Base-by-base conservation (phyloP, 2,888 invertebrate genomes). In the Mythimna lalbum region DNA sequence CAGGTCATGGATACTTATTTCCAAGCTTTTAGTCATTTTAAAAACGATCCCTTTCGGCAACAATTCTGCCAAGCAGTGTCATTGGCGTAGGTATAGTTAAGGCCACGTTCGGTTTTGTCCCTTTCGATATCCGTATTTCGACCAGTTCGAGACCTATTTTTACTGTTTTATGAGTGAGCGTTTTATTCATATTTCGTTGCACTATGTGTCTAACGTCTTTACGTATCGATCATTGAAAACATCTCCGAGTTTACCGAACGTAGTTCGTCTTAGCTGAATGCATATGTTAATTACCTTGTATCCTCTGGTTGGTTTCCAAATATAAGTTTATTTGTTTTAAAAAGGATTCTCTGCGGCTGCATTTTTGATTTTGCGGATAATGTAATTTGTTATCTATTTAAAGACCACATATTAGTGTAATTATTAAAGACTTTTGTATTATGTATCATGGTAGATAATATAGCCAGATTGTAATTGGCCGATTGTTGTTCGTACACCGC, bases 231-330 rank as follows among this genome's bases (percentile, higher is more conserved):
- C 31, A 39, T 9, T 52, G 23, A 36, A 39, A 27, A 23, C 5
- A 49, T 65, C n/a, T 50, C 47, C 7, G 21, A 63, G 43, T 53
- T 73, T 63, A 14, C 27, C 47, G 27, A 63, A 33, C 39, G 49
- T 6, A 23, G 23, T 43, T 21, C 31, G 39, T 72, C 49, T 17
- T 50, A 66, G 49, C 31, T 65, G 66, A 57, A 50, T 66, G 56
- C 56, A 1, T 50, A 31, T 65, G 66, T 75, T 71, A 23, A 74
- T 74, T 43, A 56, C 75, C 49, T 50, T 43, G 55, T 56, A 33
- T 75, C 66, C 56, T 75, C 39, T 23, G 64, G 19, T 63, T 73
- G 19, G 19, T 56, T 49, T 65, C 65, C 47, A 71, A 74, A 74
- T 63, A 55, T 63, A 50, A 14, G 31, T 5, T 53, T 31, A n/a